These are phyloP conservation scores for Rissa tridactyla DNA, from an alignment of 2,113 vertebrate species.

Conservation along the genomic window DNA sequence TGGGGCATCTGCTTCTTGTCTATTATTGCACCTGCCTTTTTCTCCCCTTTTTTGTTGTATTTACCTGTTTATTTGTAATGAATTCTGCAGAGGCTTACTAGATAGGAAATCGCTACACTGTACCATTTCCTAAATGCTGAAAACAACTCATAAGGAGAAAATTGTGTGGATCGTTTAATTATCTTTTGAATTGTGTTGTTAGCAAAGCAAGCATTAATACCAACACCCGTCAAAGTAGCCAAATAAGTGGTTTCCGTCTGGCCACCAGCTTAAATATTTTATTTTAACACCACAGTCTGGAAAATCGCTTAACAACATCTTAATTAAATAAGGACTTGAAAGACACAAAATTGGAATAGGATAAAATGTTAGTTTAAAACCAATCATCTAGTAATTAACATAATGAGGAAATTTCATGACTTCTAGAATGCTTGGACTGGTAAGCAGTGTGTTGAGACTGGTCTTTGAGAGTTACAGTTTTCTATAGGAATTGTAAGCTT, in stretches of 20 bases:
- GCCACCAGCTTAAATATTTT: neutral
- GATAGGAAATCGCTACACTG: neutral
- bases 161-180: neutral
- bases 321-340: neutral
- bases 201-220: neutral
- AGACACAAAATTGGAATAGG: neutral
- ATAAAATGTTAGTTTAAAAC: neutral
- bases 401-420: neutral
- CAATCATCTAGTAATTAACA: neutral
- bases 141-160: neutral
- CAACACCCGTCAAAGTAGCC: neutral
- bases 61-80: neutral
- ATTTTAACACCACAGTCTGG: neutral
- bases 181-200: neutral
- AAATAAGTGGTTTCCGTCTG: neutral
- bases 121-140: neutral
- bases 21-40: neutral
- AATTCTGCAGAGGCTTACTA: neutral
- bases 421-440: neutral
- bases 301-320: neutral
- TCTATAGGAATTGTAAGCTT: neutral
- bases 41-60: neutral
- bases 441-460: neutral
- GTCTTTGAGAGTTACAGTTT: neutral
- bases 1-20: rapidly evolving